A percentile compares a stretch with the other conserved stretches of the same genome.
Conservation (phyloP, 2,113 vertebrate genomes). For the Oreochromis niloticus region DNA sequence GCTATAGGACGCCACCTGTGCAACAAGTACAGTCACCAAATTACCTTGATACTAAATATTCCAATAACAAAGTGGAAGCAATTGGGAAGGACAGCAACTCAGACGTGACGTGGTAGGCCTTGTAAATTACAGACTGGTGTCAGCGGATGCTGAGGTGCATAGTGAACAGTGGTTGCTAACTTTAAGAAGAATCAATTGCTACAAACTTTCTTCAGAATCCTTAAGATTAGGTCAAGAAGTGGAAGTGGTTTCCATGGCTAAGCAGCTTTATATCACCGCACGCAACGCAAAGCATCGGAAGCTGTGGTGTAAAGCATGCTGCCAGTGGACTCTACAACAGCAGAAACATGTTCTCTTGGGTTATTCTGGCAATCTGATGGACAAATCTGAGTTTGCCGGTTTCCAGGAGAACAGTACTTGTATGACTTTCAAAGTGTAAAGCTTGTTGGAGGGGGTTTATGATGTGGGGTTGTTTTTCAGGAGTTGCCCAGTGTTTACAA, state of each 20-base stretch:
- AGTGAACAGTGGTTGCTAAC: neutral
- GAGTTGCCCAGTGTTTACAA: neutral
- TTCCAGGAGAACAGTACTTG: accelerated
- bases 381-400: neutral
- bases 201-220: neutral
- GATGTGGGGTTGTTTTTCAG: accelerated
- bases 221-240: neutral
- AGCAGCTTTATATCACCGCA: neutral
- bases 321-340: neutral
- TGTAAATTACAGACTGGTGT: neutral
- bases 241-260: neutral
- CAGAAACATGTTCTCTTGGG: neutral
- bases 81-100: neutral
- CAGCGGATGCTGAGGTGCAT: neutral
- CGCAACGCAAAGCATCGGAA: neutral
- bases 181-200: neutral
- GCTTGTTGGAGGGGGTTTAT: neutral
- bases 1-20: accelerated
- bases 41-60: neutral
- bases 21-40: neutral
- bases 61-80: neutral
- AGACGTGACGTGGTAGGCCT: neutral
- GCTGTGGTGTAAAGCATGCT: neutral
- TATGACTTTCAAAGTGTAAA: neutral
- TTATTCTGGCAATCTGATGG: accelerated